Evolutionary conservation across 2,888 invertebrate genomes (phyloP).

Genomic region (Protonemura montana): DNA sequence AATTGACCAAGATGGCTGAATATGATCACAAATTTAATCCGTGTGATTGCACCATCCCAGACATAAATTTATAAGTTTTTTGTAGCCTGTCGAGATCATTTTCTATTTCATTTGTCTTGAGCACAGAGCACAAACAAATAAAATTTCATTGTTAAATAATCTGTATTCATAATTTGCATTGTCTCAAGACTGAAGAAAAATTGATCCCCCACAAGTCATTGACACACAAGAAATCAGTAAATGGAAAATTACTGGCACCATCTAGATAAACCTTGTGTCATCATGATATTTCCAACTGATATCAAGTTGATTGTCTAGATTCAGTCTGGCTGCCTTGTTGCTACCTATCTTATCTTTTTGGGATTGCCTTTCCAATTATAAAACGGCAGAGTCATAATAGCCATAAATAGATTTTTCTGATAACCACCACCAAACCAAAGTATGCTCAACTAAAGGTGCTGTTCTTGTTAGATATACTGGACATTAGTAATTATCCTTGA

Average conservation of each 20-base stretch:
- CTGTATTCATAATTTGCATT: conserved; percentile 22
- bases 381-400: background rate
- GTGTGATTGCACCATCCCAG: no score
- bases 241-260: background rate
- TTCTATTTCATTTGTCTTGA: no score
- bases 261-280: background rate
- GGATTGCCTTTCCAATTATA: background rate
- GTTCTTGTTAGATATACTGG: no score
- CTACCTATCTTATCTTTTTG: background rate
- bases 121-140: no score
- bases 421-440: background rate
- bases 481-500: no score
- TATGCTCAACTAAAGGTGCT: no score
- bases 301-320: background rate
- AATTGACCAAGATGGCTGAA: no score
- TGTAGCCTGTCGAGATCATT: no score
- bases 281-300: background rate
- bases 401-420: background rate
- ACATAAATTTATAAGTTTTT: no score
- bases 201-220: background rate
- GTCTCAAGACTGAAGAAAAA: background rate
- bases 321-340: background rate
- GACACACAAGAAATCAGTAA: background rate
- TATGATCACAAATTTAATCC: no score
- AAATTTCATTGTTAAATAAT: no score